phyloP scores from a whole-genome alignment of 2,113 vertebrate genomes.

The Centropristis striata region DNA sequence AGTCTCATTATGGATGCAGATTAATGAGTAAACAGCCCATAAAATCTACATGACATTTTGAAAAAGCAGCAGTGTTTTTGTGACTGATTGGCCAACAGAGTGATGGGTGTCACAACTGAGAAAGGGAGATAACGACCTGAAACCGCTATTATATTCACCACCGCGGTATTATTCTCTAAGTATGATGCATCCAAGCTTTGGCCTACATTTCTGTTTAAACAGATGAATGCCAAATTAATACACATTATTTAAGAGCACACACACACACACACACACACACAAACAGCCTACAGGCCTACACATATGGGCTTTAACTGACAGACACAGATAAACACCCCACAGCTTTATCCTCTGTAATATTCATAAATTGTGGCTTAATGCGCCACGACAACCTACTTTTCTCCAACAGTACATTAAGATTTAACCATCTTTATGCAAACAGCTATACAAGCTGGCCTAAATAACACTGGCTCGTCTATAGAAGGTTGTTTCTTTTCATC shows the following conservation, averaged over 20 bases:
- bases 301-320: slow-evolving; percentile 31
- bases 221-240: slow-evolving; percentile 21
- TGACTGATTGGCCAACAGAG: background rate
- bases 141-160: background rate
- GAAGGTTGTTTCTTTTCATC: slow-evolving; percentile 6
- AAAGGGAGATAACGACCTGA: background rate
- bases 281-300: slow-evolving; percentile 22
- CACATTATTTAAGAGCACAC: slow-evolving; percentile 19
- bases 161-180: background rate
- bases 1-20: slow-evolving; percentile 2
- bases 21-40: slow-evolving; percentile 48
- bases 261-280: slow-evolving; percentile 16
- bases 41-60: slow-evolving; percentile 16
- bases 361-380: slow-evolving; percentile 54
- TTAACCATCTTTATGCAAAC: slow-evolving; percentile 56
- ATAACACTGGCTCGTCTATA: slow-evolving; percentile 38
- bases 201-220: slow-evolving; percentile 28
- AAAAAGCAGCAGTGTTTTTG: slow-evolving; percentile 14
- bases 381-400: slow-evolving; percentile 53
- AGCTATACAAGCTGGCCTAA: slow-evolving; percentile 58
- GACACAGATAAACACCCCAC: slow-evolving; percentile 38
- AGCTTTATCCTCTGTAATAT: slow-evolving; percentile 57
- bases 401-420: slow-evolving; percentile 52
- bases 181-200: background rate
- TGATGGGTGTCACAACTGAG: background rate